These are phyloP conservation scores for Suncus etruscus DNA, from an alignment of 2,113 vertebrate species.

Conservation along the genomic window DNA sequence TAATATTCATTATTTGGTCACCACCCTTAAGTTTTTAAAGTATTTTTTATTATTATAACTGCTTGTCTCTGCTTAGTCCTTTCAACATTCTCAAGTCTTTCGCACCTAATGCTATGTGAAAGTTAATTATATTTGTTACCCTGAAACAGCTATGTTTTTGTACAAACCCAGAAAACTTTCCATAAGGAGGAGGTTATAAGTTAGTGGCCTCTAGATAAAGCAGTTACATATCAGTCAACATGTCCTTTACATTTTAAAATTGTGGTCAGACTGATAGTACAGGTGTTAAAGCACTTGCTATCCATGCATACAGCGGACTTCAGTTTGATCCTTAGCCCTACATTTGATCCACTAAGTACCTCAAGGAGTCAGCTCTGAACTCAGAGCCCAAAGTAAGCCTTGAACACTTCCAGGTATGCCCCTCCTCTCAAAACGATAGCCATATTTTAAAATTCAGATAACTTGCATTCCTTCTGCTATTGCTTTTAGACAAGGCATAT, in stretches of 20 bases:
- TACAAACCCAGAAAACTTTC: not conserved
- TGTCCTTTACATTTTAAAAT: not conserved
- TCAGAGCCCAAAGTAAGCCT: no score
- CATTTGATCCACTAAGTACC: no score
- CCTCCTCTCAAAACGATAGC: not conserved
- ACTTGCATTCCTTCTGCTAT: not conserved
- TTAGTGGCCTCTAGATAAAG: not conserved
- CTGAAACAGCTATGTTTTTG: not conserved
- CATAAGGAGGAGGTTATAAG: not conserved
- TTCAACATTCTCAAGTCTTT: not conserved
- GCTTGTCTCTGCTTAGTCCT: not conserved
- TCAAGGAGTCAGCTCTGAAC: no score
- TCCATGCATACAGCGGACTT: no score
- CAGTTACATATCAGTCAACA: not conserved
- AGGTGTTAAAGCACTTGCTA: no score
- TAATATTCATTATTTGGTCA: conserved; percentile 20
- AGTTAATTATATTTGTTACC: not conserved
- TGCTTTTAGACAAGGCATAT: not conserved
- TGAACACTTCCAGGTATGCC: no score
- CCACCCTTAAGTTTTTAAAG: not conserved
- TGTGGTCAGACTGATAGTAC: not conserved
- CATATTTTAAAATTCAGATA: conserved; percentile 14
- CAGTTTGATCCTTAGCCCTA: no score
- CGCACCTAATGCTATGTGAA: not conserved
- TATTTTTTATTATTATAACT: not conserved